Percentiles rank a stretch among this genome's conserved stretches.
Evolutionary conservation across 2,113 vertebrate genomes (phyloP).

Genomic region (Tenrec ecaudatus): DNA sequence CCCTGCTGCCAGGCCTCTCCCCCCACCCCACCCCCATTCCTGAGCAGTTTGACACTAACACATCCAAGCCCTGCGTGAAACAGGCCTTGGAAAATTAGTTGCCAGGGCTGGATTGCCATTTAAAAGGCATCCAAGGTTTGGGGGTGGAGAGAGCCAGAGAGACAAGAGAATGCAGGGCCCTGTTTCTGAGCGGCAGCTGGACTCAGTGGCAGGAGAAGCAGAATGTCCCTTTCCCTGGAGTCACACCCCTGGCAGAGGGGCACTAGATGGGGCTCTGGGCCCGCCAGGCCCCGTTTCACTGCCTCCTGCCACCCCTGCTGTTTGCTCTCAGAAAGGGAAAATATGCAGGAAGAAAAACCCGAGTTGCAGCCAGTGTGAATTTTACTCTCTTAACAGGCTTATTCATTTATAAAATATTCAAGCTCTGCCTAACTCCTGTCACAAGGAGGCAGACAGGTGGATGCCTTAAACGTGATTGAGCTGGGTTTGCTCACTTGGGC

Average conservation of each 20-base stretch:
- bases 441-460: conserved; percentile 84
- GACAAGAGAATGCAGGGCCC: conserved; percentile 11
- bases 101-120: conserved; percentile 50
- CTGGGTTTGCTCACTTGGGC: conserved; percentile 76
- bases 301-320: conserved; percentile 64
- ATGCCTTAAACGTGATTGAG: conserved; percentile 79
- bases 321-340: conserved; percentile 76
- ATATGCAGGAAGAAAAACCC: conserved; percentile 78
- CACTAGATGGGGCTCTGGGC: neutral
- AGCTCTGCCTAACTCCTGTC: conserved; percentile 85
- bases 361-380: conserved; percentile 81
- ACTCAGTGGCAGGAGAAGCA: conserved; percentile 46
- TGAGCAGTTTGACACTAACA: neutral
- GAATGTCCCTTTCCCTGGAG: neutral
- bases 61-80: conserved; percentile 53
- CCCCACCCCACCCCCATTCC: neutral
- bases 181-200: conserved; percentile 42
- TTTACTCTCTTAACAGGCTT: conserved; percentile 87
- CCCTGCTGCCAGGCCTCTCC: neutral
- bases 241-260: neutral
- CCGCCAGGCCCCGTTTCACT: neutral
- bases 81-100: conserved; percentile 63
- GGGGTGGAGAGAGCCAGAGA: neutral
- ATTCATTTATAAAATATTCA: conserved; percentile 87
- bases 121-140: conserved; percentile 59